Conservation (phyloP, 1,140 invertebrate genomes). For the Drosophila triauraria region DNA sequence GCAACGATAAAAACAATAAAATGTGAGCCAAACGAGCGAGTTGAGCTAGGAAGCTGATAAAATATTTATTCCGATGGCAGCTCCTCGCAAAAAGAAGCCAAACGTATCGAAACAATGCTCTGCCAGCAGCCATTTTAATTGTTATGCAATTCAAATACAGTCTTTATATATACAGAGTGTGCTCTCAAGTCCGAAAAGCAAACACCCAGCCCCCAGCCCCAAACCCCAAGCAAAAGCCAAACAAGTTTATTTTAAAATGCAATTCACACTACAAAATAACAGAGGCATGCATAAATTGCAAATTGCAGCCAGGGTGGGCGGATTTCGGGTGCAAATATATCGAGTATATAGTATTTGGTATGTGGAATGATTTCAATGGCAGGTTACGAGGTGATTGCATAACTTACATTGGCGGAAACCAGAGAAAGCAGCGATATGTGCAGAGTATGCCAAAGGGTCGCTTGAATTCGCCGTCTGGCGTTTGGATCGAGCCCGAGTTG, state of each 20-base stretch:
- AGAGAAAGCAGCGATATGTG: slow-evolving; percentile 83
- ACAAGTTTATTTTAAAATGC: slow-evolving; percentile 77
- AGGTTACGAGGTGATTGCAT: slow-evolving; percentile 51
- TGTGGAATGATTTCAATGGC: slow-evolving; percentile 24
- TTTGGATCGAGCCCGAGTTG: slow-evolving; percentile 81
- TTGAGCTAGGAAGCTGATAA: neutral
- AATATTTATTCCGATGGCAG: slow-evolving; percentile 39
- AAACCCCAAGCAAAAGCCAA: slow-evolving; percentile 25
- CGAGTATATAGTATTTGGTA: neutral
- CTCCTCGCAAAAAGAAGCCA: slow-evolving; percentile 23
- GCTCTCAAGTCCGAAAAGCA: slow-evolving; percentile 34
- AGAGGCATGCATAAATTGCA: slow-evolving; percentile 68
- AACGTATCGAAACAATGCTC: slow-evolving; percentile 45
- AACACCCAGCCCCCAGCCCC: slow-evolving; percentile 7
- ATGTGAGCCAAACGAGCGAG: neutral
- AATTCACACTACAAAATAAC: slow-evolving; percentile 74
- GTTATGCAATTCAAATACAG: slow-evolving; percentile 71
- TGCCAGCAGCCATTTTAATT: slow-evolving; percentile 74
- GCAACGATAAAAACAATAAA: slow-evolving; percentile 10
- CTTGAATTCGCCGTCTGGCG: slow-evolving; percentile 82
- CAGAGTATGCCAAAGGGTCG: slow-evolving; percentile 83
- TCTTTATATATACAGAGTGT: neutral
- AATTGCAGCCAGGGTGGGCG: slow-evolving; percentile 34
- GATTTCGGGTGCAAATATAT: slow-evolving; percentile 5
- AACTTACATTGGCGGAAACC: slow-evolving; percentile 84